A percentile compares a stretch with the other conserved stretches of the same genome.
These are phyloP conservation scores for Pristionchus exspectatus DNA, from an alignment of 2,888 invertebrate genomes.

Conservation along the genomic window DNA sequence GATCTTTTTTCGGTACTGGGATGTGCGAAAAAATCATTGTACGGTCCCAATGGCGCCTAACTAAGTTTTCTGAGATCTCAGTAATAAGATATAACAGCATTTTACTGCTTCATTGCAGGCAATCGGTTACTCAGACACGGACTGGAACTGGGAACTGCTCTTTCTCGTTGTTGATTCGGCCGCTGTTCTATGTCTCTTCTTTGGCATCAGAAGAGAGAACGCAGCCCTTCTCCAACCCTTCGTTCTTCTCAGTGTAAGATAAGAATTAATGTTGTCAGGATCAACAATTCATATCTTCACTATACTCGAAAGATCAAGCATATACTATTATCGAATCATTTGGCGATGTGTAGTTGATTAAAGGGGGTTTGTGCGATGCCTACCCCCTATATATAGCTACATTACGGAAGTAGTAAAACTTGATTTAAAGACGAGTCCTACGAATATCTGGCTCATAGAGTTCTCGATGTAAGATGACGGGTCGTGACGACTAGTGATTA, in stretches of 20 bases:
- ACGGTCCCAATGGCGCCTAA: neutral
- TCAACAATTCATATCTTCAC: neutral
- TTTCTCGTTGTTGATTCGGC: slow-evolving; percentile 52
- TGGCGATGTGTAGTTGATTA: no score
- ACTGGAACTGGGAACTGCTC: slow-evolving; percentile 54
- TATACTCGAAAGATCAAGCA: no score
- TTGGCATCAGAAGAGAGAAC: slow-evolving; percentile 9
- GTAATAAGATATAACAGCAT: neutral
- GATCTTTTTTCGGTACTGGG: neutral
- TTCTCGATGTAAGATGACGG: no score
- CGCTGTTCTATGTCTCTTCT: slow-evolving; percentile 41
- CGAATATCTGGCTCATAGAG: no score
- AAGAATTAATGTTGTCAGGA: neutral
- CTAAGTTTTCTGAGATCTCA: neutral
- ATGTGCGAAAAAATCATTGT: neutral
- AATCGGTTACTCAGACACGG: slow-evolving; percentile 52
- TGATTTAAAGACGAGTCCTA: no score
- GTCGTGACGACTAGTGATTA: no score
- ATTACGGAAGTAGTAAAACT: no score
- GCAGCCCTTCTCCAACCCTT: slow-evolving; percentile 50
- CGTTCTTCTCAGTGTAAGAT: slow-evolving; percentile 43
- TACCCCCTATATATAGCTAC: no score
- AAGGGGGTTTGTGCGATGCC: no score
- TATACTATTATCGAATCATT: no score
- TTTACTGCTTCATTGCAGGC: neutral